Evolutionary conservation across 1,140 invertebrate genomes (phyloP), one percentile per base, ranked within the genome.

Genomic region (Streblospio benedicti): DNA sequence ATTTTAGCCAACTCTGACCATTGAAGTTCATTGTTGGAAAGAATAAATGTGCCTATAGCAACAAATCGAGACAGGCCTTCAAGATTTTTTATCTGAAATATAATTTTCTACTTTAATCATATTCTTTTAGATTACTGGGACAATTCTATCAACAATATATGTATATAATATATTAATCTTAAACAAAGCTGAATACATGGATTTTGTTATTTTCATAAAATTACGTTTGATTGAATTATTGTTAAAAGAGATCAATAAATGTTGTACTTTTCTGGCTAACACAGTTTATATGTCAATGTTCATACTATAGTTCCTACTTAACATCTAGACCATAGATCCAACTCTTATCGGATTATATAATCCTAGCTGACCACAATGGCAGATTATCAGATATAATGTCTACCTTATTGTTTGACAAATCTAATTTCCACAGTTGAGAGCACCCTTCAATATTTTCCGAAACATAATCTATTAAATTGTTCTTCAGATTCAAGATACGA

Each of bases 361-460:
- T n/a, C n/a, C n/a, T n/a, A n/a, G n/a, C n/a, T n/a, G n/a, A n/a
- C n/a, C n/a, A n/a, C n/a, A n/a, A n/a, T n/a, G n/a, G n/a, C n/a
- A n/a, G n/a, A n/a, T n/a, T n/a, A n/a, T n/a, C n/a, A n/a, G 35
- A 9, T 41, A 9, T 12, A 49, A 5, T 9, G 18, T 16, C 23
- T 70, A 76, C 75, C 65, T 69, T 57, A 61, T 76, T 75, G 60
- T 73, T 70, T 54, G 71, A 69, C 0, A 75, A 61, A 61, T 76
- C 72, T 20, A 76, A 30, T 44, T 67, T 70, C 75, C 73, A 75
- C n/a, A 76, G 63, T 31, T 76, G 71, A 18, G 59, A 53, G 35
- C 65, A 70, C 35, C 57, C 56, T 45, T 72, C 69, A 6, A 76
- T 32, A 23, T 69, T 72, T 18, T 59, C n/a, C n/a, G n/a, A 44